These are phyloP conservation scores for Leptobrachium ailaonicum DNA, from an alignment of 2,113 vertebrate genomes.

Conservation along the genomic window DNA sequence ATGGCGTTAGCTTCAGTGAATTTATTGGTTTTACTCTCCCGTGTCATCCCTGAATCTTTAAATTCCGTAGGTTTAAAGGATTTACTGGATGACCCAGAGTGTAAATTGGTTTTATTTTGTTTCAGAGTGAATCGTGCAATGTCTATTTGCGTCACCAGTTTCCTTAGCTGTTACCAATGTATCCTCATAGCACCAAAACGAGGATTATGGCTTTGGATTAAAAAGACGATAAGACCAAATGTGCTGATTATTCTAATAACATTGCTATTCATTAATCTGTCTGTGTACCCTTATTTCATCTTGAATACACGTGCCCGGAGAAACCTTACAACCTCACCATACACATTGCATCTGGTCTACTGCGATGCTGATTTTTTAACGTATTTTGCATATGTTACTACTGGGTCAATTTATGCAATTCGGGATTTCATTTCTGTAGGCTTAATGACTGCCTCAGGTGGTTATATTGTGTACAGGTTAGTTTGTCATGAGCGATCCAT, in stretches of 20 bases:
- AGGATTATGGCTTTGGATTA: background rate
- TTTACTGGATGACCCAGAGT: constrained; percentile 21
- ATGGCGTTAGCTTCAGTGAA: constrained; percentile 9
- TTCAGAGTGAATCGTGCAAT: constrained; percentile 37
- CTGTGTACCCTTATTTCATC: constrained; percentile 2
- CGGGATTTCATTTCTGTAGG: constrained; percentile 25
- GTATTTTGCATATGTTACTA: constrained; percentile 19
- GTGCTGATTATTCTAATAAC: background rate
- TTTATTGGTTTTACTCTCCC: constrained; percentile 23
- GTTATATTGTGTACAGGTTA: constrained; percentile 33
- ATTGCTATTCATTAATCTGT: constrained; percentile 11
- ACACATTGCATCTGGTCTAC: constrained; percentile 28
- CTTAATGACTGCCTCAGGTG: constrained; percentile 20
- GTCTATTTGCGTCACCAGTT: constrained; percentile 42
- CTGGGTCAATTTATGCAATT: constrained; percentile 4
- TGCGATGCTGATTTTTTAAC: constrained; percentile 20
- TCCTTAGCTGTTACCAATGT: constrained; percentile 42
- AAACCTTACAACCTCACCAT: constrained; percentile 26
- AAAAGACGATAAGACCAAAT: background rate
- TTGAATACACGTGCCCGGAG: background rate
- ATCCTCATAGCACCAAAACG: constrained; percentile 33
- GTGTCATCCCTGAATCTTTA: constrained; percentile 27
- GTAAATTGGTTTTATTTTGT: constrained; percentile 36
- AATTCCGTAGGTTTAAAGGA: constrained; percentile 24
- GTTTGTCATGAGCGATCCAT: constrained; percentile 15